Evolutionary conservation across 2,888 invertebrate genomes (phyloP).

Genomic region (Hypsopygia costalis): DNA sequence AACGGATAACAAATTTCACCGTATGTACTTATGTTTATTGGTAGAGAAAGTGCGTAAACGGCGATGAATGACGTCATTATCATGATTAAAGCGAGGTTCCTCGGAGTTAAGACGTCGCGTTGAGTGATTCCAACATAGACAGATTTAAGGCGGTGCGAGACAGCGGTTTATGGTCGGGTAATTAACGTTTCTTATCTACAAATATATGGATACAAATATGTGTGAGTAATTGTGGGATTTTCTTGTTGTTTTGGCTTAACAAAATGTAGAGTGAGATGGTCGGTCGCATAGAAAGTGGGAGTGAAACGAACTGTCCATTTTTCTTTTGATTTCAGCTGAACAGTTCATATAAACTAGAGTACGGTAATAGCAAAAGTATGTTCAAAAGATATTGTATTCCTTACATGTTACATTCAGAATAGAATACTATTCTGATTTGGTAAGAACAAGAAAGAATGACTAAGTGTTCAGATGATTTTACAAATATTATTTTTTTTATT

Average conservation of each 20-base stretch:
- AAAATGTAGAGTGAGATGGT: too few species aligned
- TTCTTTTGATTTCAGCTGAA: too few species aligned
- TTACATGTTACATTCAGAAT: too few species aligned
- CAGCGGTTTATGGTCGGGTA: slow-evolving; percentile 30
- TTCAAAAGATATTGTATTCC: too few species aligned
- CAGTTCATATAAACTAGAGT: too few species aligned
- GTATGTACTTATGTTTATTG: slow-evolving; percentile 14
- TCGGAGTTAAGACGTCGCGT: slow-evolving; percentile 61
- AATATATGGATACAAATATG: background rate
- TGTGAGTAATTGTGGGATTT: background rate
- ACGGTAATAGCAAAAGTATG: too few species aligned
- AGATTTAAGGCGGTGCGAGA: slow-evolving; percentile 41
- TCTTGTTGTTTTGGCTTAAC: background rate
- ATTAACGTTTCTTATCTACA: slow-evolving; percentile 25
- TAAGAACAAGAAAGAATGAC: too few species aligned
- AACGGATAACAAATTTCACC: slow-evolving; percentile 1
- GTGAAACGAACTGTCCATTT: too few species aligned
- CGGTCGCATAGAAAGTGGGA: too few species aligned
- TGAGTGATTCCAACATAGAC: slow-evolving; percentile 55
- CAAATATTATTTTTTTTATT: too few species aligned
- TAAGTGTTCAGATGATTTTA: too few species aligned
- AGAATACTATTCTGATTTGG: too few species aligned
- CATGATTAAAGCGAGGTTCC: slow-evolving; percentile 62
- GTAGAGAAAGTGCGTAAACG: slow-evolving; percentile 45
- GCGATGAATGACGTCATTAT: slow-evolving; percentile 73